Base-by-base conservation (phyloP, 2,888 invertebrate species). In the Sarcophaga rosellei region DNA sequence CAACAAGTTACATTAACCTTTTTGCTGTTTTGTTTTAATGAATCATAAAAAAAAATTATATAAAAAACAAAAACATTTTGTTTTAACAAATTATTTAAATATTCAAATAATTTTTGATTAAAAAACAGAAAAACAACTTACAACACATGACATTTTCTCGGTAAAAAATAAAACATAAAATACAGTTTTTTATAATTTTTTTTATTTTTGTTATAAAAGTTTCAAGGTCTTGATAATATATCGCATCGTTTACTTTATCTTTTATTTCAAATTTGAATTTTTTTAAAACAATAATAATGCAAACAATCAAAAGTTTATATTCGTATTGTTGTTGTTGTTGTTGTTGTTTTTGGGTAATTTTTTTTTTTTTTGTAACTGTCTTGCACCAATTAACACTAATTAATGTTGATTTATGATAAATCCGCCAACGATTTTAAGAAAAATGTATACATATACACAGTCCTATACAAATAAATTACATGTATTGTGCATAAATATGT, bases 361-460 rank as follows among this genome's bases (percentile, higher is more conserved):
- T 25, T 20, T 35, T 8, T 61, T 74, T 63, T 35, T 85, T 68
- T 72, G 74, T 75, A 80, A 81, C 65, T 78, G 86, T 79, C 73
- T 82, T 83, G 86, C 86, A 86, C 86, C 82, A 86, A 80, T 86
- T 83, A 86, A 83, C 86, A 76, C 73, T 79, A 80, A 86, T 83
- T 83, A 76, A 63, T 45, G 76, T 65, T 86, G 86, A 86, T 86
- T 83, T 82, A 86, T 74, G 82, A 73, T 83, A 72, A 81, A 86
- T 63, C 69, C 86, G 82, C 82, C 86, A 86, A 83, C 82, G 59
- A 86, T 57, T 85, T 79, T 65, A 44, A 62, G 53, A 53, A 15
- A 15, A 53, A 15, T 0, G 3, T 5, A 53, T 53, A 4, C 53
- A 53, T 15, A 53, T 4, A 17, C 17, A 17, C 5, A 15, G 17